Conservation (phyloP, 2,797 vertebrate genomes). For the Babyrousa celebensis region DNA sequence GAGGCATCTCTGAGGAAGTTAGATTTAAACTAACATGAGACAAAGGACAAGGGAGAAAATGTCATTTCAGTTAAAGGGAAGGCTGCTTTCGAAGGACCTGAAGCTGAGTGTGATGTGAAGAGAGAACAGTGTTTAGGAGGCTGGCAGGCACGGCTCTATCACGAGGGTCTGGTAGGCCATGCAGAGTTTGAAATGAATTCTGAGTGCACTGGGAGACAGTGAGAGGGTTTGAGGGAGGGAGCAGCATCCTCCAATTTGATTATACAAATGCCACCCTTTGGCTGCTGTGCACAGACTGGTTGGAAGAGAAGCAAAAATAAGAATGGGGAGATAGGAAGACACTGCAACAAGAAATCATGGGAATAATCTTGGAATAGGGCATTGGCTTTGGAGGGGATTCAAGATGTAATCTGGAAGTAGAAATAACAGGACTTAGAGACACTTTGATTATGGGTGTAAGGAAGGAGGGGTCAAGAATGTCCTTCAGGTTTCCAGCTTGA, state of each 20-base stretch:
- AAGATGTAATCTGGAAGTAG: not conserved
- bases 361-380: not conserved
- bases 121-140: not conserved
- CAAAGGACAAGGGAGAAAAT: not conserved
- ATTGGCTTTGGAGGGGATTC: not conserved
- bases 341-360: not conserved
- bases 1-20: not conserved
- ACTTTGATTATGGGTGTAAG: not conserved
- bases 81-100: not conserved
- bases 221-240: slow-evolving; percentile 13
- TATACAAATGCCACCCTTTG: slow-evolving; percentile 29
- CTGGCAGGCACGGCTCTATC: not conserved
- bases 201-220: not conserved
- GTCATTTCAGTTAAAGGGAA: not conserved
- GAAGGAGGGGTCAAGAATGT: not conserved
- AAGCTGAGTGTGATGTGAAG: not conserved
- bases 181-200: slow-evolving; percentile 38
- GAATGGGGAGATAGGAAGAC: slow-evolving; percentile 2
- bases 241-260: not conserved
- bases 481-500: slow-evolving; percentile 32
- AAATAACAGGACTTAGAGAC: not conserved
- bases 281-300: slow-evolving; percentile 20
- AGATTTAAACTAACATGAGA: not conserved
- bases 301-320: slow-evolving; percentile 47
- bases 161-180: not conserved